phyloP scores from a whole-genome alignment of 2,888 invertebrate genomes.

The Magallana nippona region DNA sequence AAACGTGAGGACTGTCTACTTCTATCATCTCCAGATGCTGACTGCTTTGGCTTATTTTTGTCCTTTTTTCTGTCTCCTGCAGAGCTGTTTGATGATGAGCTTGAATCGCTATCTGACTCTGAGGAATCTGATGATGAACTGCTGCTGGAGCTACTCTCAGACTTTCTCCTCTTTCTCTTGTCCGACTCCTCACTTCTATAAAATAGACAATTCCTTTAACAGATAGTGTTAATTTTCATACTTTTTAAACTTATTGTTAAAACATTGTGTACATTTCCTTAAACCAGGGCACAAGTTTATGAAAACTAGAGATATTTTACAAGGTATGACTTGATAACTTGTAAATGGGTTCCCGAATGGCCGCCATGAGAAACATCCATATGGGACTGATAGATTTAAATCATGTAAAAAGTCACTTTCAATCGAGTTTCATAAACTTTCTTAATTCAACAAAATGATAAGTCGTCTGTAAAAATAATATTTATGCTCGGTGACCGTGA shows the following conservation, averaged over 20 bases:
- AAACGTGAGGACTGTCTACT: slow-evolving; percentile 14
- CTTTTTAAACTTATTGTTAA: too few species aligned
- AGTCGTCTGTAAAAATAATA: too few species aligned
- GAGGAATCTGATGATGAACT: slow-evolving; percentile 7
- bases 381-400: neutral
- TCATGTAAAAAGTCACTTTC: too few species aligned
- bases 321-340: too few species aligned
- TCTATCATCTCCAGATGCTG: slow-evolving; percentile 2
- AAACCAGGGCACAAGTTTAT: too few species aligned
- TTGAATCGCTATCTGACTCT: neutral
- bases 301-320: too few species aligned
- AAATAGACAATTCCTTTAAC: neutral
- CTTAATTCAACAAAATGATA: too few species aligned
- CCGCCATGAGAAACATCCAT: slow-evolving; percentile 16
- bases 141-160: neutral
- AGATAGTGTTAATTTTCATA: too few species aligned
- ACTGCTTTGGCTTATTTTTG: neutral
- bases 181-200: slow-evolving; percentile 10
- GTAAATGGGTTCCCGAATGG: neutral
- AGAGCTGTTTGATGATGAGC: neutral
- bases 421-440: too few species aligned
- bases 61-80: slow-evolving; percentile 13
- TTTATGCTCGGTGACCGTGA: too few species aligned
- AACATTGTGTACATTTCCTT: too few species aligned
- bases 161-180: slow-evolving; percentile 12